Evolutionary conservation across 2,113 vertebrate species (phyloP), one percentile per base, ranked within the genome.

Genomic region (Vulpes lagopus): DNA sequence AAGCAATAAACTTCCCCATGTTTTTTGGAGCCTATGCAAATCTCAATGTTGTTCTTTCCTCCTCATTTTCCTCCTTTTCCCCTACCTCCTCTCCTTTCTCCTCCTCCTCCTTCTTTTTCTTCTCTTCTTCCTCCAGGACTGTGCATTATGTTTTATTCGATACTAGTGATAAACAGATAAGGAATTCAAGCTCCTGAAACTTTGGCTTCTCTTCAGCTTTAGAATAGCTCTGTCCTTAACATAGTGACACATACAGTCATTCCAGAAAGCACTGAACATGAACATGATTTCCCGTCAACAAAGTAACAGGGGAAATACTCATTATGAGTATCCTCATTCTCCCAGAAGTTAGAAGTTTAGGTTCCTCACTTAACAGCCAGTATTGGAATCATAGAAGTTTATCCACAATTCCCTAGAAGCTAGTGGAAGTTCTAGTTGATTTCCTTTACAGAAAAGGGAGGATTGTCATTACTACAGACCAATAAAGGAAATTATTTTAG

Each of bases 401-500:
- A 73, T 67, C 55, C 60, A 86, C 7, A 82, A 7, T 85, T 83
- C 49, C 10, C 17, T 81, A 81, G 59, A 85, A 81, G 35, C 30
- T 86, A 19, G 55, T 80, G 1, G 16, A 84, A 91, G 20, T 96
- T 86, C 32, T 95, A 35, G 64, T 16, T 94, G 30, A 91, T 27
- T n/a, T 6, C 35, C 16, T 79, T 87, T 81, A 60, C 65, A 62
- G 19, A 43, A 90, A 57, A 80, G 88, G 25, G 23, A 38, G 2
- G 5, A 65, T 62, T 67, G 30, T 3, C 7, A 78, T 60, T 73
- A 78, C 86, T 89, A 62, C 0, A 89, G 15, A 85, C 20, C 51
- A 96, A 62, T 51, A 11, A 85, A 89, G 78, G 15, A 55, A 91
- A 96, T 55, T 22, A 71, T 69, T 82, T 73, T 22, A 86, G 38